Conservation (phyloP, 1,140 invertebrate genomes). For the Thalassaphorura encarpata region DNA sequence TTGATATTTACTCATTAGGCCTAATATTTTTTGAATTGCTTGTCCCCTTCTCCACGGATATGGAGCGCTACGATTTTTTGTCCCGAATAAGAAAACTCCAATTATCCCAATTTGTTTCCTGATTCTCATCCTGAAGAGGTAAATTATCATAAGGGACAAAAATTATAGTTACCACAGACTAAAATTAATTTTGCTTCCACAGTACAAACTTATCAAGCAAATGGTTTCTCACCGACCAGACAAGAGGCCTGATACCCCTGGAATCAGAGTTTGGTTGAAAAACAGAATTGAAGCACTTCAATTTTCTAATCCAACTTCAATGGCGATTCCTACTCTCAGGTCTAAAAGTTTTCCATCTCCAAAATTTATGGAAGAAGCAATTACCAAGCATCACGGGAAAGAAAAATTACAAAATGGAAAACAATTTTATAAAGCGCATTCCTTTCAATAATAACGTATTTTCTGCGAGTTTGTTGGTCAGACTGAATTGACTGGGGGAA, state of each 20-base stretch:
- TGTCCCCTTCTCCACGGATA: constrained; percentile 76
- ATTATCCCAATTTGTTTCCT: constrained; percentile 61
- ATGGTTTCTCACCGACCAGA: constrained; percentile 65
- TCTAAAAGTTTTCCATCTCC: background rate
- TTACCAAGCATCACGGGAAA: no score
- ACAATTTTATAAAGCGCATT: background rate
- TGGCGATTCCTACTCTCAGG: background rate
- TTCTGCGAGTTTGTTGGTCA: no score
- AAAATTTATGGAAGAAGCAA: no score
- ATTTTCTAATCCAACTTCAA: background rate
- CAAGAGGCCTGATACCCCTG: constrained; percentile 47
- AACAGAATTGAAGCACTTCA: constrained; percentile 1
- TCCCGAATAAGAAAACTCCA: constrained; percentile 50
- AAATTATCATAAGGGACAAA: constrained; percentile 31
- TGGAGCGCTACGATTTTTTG: constrained; percentile 61
- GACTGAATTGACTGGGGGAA: no score
- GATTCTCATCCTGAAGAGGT: constrained; percentile 58
- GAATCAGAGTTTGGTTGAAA: constrained; percentile 27
- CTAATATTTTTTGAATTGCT: constrained; percentile 88
- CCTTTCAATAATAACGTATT: no score
- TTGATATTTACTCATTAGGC: constrained; percentile 93
- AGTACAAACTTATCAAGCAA: constrained; percentile 59
- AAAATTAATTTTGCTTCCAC: constrained; percentile 12
- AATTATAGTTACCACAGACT: constrained; percentile 15
- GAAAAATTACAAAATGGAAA: no score